Conservation (phyloP, 2,797 vertebrate genomes). For the Falco naumanni region DNA sequence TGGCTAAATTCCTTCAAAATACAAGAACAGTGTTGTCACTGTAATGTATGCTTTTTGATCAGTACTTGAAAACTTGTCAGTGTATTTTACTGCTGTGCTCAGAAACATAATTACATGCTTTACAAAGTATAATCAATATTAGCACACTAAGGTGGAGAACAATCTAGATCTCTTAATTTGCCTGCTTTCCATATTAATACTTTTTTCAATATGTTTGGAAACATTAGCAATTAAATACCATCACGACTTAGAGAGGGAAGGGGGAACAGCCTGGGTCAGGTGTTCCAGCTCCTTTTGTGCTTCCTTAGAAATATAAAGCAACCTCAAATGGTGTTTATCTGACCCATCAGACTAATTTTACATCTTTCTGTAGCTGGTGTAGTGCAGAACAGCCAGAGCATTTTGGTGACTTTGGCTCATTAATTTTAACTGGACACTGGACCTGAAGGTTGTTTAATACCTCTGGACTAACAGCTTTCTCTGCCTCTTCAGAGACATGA, state of each 20-base stretch:
- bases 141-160: background rate
- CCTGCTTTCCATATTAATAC: background rate
- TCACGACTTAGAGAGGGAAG: background rate
- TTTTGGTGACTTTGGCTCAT: background rate
- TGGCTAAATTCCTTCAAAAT: constrained; percentile 26
- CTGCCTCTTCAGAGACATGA: background rate
- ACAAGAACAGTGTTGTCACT: background rate
- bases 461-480: background rate
- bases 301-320: background rate
- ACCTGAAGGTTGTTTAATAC: constrained; percentile 8
- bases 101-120: constrained; percentile 36
- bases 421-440: constrained; percentile 33
- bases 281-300: background rate
- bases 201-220: constrained; percentile 35
- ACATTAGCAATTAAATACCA: background rate
- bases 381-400: background rate
- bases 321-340: background rate
- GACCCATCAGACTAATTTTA: background rate
- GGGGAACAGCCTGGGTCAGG: background rate
- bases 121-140: constrained; percentile 34
- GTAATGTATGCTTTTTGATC: constrained; percentile 11
- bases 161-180: constrained; percentile 22
- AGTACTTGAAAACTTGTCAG: constrained; percentile 21
- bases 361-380: background rate
- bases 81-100: constrained; percentile 7